phyloP scores from a whole-genome alignment of 2,797 vertebrate species.

The Ara ararauna region DNA sequence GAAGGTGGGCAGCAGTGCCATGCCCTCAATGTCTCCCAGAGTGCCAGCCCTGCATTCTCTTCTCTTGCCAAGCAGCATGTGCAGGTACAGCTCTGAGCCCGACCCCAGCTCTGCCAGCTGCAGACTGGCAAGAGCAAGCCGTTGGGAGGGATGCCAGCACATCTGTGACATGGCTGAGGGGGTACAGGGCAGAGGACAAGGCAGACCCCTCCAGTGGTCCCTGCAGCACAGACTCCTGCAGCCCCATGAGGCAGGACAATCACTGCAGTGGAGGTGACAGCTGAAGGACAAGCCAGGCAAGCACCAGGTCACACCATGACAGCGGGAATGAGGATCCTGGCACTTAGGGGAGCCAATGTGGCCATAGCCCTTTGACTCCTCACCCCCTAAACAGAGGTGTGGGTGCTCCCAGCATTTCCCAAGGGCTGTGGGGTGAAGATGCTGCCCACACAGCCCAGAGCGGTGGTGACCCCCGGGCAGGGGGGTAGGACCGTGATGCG shows the following conservation, averaged over 20 bases:
- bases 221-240: not conserved
- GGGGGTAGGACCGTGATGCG: not conserved
- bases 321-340: accelerated
- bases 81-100: not conserved
- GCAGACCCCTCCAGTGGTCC: not conserved
- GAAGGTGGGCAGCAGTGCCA: not conserved
- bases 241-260: not conserved
- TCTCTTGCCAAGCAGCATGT: not conserved
- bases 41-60: accelerated
- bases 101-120: not conserved
- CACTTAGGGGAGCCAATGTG: accelerated
- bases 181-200: not conserved
- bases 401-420: accelerated
- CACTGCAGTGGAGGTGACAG: not conserved
- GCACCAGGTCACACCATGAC: not conserved
- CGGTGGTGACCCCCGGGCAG: accelerated
- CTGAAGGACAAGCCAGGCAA: not conserved
- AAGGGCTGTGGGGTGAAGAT: not conserved
- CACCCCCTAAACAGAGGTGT: accelerated
- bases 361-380: not conserved
- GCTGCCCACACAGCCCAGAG: not conserved
- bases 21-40: accelerated
- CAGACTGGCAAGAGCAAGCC: not conserved
- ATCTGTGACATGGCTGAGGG: not conserved
- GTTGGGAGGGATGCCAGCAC: accelerated